Evolutionary conservation across 2,888 invertebrate genomes (phyloP), one percentile per base, ranked within the genome.

Genomic region (Troides aeacus): DNA sequence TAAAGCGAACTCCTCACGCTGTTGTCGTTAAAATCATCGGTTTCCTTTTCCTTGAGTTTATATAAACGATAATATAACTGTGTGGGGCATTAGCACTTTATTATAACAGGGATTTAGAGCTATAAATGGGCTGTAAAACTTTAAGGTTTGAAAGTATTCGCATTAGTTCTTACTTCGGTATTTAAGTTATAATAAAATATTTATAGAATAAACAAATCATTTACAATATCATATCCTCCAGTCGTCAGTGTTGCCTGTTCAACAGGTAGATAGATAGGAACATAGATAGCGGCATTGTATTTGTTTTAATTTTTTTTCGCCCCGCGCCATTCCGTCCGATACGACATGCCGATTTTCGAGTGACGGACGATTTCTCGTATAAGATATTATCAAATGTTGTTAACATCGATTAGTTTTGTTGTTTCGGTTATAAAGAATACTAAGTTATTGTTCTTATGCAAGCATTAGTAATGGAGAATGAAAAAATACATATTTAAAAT

Each of bases 341-440:
- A 75, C 72, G 78, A 84, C 82, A 84, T 82, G 86, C 85, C 86
- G 88, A 86, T 83, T 83, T 85, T 79, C 79, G 81, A 80, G 76
- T 75, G 77, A 74, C 78, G 78, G 78, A 81, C 84, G 78, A 89
- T 89, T 84, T 86, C 85, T 89, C 85, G 85, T 80, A 77, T 64
- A 72, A 67, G 81, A 82, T 80, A 75, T 76, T 83, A 86, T 87
- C 85, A 74, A 73, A 72, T 75, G 73, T 77, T 76, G 81, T 82
- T 81, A 78, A 78, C 76, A 78, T 81, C 81, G 78, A 82, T 85
- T 81, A 81, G 83, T 85, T 82, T 82, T 78, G 78, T 80, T 74
- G 76, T 73, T 73, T 65, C 65, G 72, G 61, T 72, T 72, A 73
- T 72, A 46, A 73, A 70, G 57, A 73, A 71, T 60, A 61, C 61